Evolutionary conservation across 2,797 vertebrate genomes (phyloP), one percentile per base, ranked within the genome.

Genomic region (Falco naumanni): DNA sequence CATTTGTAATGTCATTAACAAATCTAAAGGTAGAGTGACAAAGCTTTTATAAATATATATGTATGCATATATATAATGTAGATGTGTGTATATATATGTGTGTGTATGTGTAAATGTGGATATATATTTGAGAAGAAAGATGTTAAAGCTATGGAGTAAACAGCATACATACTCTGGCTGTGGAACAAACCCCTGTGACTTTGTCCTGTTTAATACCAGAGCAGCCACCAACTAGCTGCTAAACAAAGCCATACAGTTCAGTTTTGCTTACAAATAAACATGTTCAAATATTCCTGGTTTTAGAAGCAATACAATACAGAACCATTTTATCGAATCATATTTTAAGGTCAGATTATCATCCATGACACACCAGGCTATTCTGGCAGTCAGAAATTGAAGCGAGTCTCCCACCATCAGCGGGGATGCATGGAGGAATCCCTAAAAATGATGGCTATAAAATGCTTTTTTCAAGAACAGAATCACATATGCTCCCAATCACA

Each of bases 111-210:
- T 61, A 70, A 91, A 51, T 21, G 31, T 24, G 33, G 33, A 28
- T 61, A n/a, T 6, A 16, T 51, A 6, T 61, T 87, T 69, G 59
- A 82, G 50, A 39, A 82, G 24, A 24, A 75, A 82, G 63, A 61
- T 28, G 26, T 69, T 82, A 50, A 86, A 84, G 25, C 51, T 78
- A 24, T 34, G 63, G 33, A 61, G 29, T 24, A 56, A 89, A n/a
- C 12, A 70, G 34, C 72, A 16, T 6, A 29, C 0, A 0, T 66
- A 57, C 18, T 26, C 37, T n/a, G 31, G 19, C 39, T 56, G 59
- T 69, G 63, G 28, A 76, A 17, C 8, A 78, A 71, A 75, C 20
- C 31, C 47, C 47, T 54, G 2, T 39, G 57, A 51, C 28, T 94
- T 72, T 79, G 25, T 47, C 66, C 50, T 21, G 3, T 54, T 89